These are phyloP conservation scores for Bembecia ichneumoniformis DNA, from an alignment of 2,888 invertebrate genomes.

Conservation along the genomic window DNA sequence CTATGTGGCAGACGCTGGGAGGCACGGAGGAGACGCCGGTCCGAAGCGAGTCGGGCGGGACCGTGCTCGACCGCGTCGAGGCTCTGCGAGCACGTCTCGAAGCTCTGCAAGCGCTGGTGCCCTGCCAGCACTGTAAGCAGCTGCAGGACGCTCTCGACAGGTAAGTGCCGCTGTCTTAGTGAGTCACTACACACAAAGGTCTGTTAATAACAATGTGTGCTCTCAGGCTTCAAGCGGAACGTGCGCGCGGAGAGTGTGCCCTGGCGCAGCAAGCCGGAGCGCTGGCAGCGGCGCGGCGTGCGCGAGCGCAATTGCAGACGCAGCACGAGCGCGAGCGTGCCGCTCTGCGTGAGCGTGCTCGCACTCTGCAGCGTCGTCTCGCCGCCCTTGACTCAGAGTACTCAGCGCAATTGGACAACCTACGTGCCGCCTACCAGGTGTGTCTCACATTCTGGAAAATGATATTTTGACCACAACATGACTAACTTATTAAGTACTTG, in stretches of 20 bases:
- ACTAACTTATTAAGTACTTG: too few species aligned
- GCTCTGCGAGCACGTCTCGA: slow-evolving; percentile 60
- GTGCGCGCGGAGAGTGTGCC: slow-evolving; percentile 49
- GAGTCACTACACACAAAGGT: neutral
- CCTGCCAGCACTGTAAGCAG: slow-evolving; percentile 67
- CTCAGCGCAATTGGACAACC: slow-evolving; percentile 84
- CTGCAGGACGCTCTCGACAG: slow-evolving; percentile 69
- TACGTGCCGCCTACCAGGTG: slow-evolving; percentile 81
- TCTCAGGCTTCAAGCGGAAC: slow-evolving; percentile 47
- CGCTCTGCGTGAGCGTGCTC: slow-evolving; percentile 77
- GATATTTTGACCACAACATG: too few species aligned
- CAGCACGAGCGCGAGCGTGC: slow-evolving; percentile 73
- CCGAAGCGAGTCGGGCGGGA: slow-evolving; percentile 6
- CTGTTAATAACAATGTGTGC: neutral
- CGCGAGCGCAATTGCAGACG: slow-evolving; percentile 52
- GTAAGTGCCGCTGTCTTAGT: slow-evolving; percentile 21
- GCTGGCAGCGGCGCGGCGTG: slow-evolving; percentile 56
- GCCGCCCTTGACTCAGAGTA: slow-evolving; percentile 86
- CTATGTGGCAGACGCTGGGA: slow-evolving; percentile 44
- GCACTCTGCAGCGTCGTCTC: slow-evolving; percentile 79
- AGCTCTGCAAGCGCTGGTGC: slow-evolving; percentile 62
- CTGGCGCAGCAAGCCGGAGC: slow-evolving; percentile 57
- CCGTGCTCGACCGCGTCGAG: slow-evolving; percentile 45
- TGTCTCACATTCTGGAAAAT: neutral
- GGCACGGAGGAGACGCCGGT: slow-evolving; percentile 6